Evolutionary conservation across 2,797 vertebrate genomes (phyloP).

Genomic region (Phoebastria nigripes): DNA sequence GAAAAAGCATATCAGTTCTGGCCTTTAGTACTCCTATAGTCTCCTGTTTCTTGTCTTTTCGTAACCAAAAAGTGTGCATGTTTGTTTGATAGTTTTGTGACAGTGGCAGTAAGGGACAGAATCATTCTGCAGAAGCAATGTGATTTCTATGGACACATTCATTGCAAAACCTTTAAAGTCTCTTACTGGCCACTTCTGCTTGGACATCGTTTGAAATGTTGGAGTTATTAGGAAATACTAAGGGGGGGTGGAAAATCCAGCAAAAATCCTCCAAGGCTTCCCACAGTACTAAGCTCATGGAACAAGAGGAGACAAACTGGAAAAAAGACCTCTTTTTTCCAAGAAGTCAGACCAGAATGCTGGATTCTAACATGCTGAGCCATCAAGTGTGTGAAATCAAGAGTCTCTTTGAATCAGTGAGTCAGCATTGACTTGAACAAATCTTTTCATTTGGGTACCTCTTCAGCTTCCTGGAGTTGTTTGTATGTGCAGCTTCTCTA

Average conservation of each 20-base stretch:
- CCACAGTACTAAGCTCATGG: not conserved
- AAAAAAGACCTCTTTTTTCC: not conserved
- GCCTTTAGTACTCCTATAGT: not conserved
- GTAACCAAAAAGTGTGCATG: not conserved
- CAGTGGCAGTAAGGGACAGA: not conserved
- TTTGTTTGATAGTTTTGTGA: not conserved
- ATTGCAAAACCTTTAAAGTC: not conserved
- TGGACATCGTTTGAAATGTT: not conserved
- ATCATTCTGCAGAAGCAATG: not conserved
- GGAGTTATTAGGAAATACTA: not conserved
- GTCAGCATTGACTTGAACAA: not conserved
- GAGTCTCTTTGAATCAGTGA: not conserved
- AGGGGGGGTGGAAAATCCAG: not conserved
- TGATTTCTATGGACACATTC: not conserved
- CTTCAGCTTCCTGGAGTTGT: not conserved
- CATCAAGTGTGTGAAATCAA: not conserved
- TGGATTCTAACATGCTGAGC: not conserved
- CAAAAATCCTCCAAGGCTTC: not conserved
- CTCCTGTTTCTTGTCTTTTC: not conserved
- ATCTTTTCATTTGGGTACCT: not conserved
- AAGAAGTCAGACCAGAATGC: not conserved
- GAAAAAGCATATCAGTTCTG: not conserved
- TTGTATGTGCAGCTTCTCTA: not conserved
- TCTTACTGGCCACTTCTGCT: not conserved
- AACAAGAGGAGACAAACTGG: not conserved